Evolutionary conservation across 2,888 invertebrate species (phyloP), one percentile per base, ranked within the genome.

Genomic region (Yponomeuta sedellus): DNA sequence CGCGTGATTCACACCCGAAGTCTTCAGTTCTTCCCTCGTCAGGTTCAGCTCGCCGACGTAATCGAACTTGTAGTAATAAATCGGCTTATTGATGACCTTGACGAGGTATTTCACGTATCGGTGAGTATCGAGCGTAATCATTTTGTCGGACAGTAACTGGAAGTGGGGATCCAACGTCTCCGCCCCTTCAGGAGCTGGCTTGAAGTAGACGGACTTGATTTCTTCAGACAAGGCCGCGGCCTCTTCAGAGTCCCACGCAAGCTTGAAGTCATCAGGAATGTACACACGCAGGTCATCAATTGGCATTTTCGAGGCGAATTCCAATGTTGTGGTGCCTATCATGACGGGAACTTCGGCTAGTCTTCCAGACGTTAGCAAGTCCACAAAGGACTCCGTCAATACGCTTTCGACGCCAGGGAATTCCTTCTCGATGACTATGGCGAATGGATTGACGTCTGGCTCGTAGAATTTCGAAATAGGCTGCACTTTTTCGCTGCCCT

Each of bases 51-150:
- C 86, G 0, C 91, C 90, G 0, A 84, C 76, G 61, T 89, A 91
- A 69, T 87, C 88, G 66, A 91, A 91, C 34, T 83, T 88, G 72
- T 88, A 91, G 59, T 77, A 83, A 25, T 82, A 91, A 0, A 91
- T 78, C 0, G 89, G 89, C 22, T 81, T 82, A 22, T 83, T 88
- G 0, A 83, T 77, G 0, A 78, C 79, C 61, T 88, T 81, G 0
- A 84, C 75, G 22, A 90, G 71, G 67, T 85, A 83, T 67, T 86
- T 79, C 1, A 90, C 74, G 64, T 88, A 81, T 73, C 90, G 84
- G 61, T 88, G 79, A 0, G 79, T 82, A 39, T 78, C 82, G 0
- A 85, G 69, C 52, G 85, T 86, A 2, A 90, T 72, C 0, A 77
- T 44, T 10, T 72, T 71, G 57, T 91, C 91, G 0, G 90, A 88